These are phyloP conservation scores for Ceraclea dissimilis DNA, from an alignment of 2,888 invertebrate genomes.

Conservation along the genomic window DNA sequence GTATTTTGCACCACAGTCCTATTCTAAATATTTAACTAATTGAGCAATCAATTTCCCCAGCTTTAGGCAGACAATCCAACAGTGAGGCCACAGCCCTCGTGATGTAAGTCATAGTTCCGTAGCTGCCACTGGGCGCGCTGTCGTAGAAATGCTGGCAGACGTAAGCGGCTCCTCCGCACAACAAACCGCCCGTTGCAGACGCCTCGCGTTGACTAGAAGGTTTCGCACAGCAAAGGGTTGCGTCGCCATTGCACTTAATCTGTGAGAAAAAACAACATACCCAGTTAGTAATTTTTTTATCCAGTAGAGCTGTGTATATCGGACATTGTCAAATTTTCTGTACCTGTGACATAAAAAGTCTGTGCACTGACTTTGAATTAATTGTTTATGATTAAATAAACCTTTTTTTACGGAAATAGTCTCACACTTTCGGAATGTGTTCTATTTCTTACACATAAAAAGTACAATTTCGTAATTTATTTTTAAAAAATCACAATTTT, in stretches of 20 bases:
- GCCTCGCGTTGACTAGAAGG: conserved; percentile 53
- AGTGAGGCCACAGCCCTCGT: conserved; percentile 73
- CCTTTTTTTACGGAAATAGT: too few relatives aligned
- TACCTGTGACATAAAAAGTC: too few relatives aligned
- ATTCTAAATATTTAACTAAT: conserved; percentile 60
- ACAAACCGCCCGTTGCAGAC: conserved; percentile 53
- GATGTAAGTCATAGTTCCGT: conserved; percentile 96
- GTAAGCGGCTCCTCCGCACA: conserved; percentile 89
- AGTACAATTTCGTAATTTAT: too few relatives aligned
- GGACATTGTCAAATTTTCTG: too few relatives aligned
- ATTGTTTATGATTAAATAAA: too few relatives aligned
- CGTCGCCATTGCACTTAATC: conserved; percentile 84
- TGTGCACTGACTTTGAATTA: too few relatives aligned
- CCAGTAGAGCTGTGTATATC: too few relatives aligned
- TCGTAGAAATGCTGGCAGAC: conserved; percentile 97
- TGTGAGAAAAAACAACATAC: conserved; percentile 40
- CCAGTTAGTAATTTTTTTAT: too few relatives aligned
- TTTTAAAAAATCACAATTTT: too few relatives aligned
- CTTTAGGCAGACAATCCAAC: conserved; percentile 66
- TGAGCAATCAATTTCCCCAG: conserved; percentile 74
- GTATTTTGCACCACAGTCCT: too few relatives aligned
- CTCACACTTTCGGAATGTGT: too few relatives aligned
- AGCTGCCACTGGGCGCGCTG: conserved; percentile 95
- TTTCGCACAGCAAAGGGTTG: conserved; percentile 88
- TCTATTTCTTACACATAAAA: too few relatives aligned